These are phyloP conservation scores for Tinea semifulvella DNA, from an alignment of 2,888 invertebrate genomes.

Conservation along the genomic window DNA sequence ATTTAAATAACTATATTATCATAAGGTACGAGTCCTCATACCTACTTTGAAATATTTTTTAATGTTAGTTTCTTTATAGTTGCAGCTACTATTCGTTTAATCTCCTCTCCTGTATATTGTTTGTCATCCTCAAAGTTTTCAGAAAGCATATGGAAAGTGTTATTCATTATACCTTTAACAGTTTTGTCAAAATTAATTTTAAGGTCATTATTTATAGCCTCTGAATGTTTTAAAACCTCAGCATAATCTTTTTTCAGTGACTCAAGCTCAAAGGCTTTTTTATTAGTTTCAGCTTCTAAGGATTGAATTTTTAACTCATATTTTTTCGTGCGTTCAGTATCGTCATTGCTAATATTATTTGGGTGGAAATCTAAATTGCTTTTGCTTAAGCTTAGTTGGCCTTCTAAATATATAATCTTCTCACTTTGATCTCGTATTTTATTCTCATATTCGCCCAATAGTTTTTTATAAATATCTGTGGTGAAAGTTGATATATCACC, in stretches of 20 bases:
- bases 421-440: conserved; percentile 46
- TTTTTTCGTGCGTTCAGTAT: background rate
- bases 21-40: too few species aligned
- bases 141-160: conserved; percentile 43
- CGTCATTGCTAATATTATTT: background rate
- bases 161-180: conserved; percentile 47
- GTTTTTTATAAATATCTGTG: conserved; percentile 38
- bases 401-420: conserved; percentile 32
- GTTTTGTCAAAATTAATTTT: conserved; percentile 24
- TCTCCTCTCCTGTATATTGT: conserved; percentile 34
- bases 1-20: too few species aligned
- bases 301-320: conserved; percentile 22
- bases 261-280: conserved; percentile 29
- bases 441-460: conserved; percentile 48
- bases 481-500: conserved; percentile 26
- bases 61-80: conserved; percentile 48
- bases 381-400: conserved; percentile 9
- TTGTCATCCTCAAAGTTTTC: conserved; percentile 35
- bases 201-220: conserved; percentile 19
- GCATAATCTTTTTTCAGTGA: conserved; percentile 26
- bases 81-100: conserved; percentile 39
- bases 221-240: conserved; percentile 15
- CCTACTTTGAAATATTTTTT: conserved; percentile 22
- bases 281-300: conserved; percentile 26
- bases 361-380: background rate